Evolutionary conservation across 2,797 vertebrate species (phyloP), one percentile per base, ranked within the genome.

Genomic region (Aplochiton taeniatus): DNA sequence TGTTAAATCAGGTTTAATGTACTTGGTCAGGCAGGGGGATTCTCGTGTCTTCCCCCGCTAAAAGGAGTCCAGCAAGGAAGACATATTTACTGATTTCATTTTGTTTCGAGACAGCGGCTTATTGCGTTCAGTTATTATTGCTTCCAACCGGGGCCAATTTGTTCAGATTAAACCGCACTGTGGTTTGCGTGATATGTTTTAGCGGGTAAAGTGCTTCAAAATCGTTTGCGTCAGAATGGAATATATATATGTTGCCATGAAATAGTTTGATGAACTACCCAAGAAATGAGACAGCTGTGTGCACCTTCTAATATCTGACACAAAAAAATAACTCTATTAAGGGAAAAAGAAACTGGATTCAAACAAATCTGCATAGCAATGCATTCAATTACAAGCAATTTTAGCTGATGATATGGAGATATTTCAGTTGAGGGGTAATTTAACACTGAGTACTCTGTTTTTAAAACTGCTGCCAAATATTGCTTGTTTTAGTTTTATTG

Each of bases 71-170:
- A 77, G 81, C 79, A 78, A 7, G 43, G 75, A 78, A 77, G 76
- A 81, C 73, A 87, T 91, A 90, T 93, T 92, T 91, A 91, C 87
- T 82, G 83, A 85, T 87, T 91, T 91, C 86, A 92, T 91, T 91
- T 92, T 85, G 86, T 89, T 90, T 79, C 63, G 65, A 87, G 85
- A 87, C 87, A 79, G 78, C 78, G 75, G 81, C 87, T 86, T 89
- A 88, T 89, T 89, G 86, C 85, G 79, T 85, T 86, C 76, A 80
- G 83, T 89, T 92, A 92, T 92, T 90, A 87, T 80, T 88, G 76
- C 73, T 83, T 91, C 88, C 88, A 91, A 91, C 90, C 85, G 87
- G 89, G 89, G 85, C 77, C 89, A 91, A 92, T 93, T 92, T 91
- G 91, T 92, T 92, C 89, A 88, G 87, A 92, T 93, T 91, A 90